A percentile compares a stretch with the other conserved stretches of the same genome.
Conservation (phyloP, 2,797 vertebrate genomes). For the Neosilurus mollespiculum region DNA sequence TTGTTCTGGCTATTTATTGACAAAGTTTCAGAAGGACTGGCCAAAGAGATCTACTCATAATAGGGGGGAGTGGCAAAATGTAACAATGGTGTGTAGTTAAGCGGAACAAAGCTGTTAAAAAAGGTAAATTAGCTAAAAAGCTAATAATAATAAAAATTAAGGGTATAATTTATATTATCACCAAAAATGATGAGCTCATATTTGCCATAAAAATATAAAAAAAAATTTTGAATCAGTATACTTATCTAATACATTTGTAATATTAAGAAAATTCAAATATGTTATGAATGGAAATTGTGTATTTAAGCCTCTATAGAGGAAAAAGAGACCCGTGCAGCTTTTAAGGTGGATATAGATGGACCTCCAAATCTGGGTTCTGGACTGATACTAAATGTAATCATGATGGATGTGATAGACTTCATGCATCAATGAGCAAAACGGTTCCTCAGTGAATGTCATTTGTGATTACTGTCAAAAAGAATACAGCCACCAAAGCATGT, state of each 20-base stretch:
- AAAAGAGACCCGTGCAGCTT: conserved; percentile 5
- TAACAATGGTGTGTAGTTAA: no score
- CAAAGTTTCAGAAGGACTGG: no score
- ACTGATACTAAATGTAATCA: conserved; percentile 49
- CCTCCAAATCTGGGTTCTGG: conserved; percentile 23
- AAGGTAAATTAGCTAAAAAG: no score
- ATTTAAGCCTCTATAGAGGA: conserved; percentile 17
- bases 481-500: conserved; percentile 59
- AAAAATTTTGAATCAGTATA: background rate
- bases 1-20: no score
- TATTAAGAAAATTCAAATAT: background rate
- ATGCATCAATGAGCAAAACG: conserved; percentile 69
- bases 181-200: no score
- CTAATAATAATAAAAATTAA: no score
- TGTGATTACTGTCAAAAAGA: conserved; percentile 69
- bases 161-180: no score
- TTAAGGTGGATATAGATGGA: conserved; percentile 20
- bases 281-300: background rate
- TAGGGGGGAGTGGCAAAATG: no score
- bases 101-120: no score
- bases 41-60: no score
- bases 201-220: no score
- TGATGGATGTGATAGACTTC: conserved; percentile 69
- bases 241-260: background rate
- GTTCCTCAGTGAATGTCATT: conserved; percentile 73